These are phyloP conservation scores for Ptilodon capucinus DNA, from an alignment of 2,888 invertebrate genomes.

Conservation along the genomic window DNA sequence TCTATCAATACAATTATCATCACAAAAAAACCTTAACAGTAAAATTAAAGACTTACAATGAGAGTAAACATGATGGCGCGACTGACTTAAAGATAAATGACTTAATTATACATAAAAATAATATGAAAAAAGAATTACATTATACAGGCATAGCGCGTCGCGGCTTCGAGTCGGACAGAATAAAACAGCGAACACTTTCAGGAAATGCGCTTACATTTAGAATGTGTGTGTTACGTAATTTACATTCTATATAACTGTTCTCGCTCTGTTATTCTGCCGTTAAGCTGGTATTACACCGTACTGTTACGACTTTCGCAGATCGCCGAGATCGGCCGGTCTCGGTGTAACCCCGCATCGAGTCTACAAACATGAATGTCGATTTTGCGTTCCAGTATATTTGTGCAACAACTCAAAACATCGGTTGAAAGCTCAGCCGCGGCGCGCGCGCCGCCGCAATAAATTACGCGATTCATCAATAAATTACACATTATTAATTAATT, in stretches of 20 bases:
- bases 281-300: constrained; percentile 16
- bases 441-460: constrained; percentile 65
- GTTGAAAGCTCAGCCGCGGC: constrained; percentile 67
- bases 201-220: constrained; percentile 31
- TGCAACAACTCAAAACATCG: constrained; percentile 80
- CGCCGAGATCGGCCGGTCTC: neutral
- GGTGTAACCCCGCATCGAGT: constrained; percentile 38
- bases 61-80: constrained; percentile 72
- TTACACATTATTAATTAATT: constrained; percentile 35
- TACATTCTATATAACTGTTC: constrained; percentile 34
- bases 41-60: constrained; percentile 48
- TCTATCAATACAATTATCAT: constrained; percentile 39
- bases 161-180: constrained; percentile 14
- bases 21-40: constrained; percentile 49
- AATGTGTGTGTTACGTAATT: constrained; percentile 32
- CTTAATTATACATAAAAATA: constrained; percentile 54
- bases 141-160: constrained; percentile 42
- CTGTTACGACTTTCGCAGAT: constrained; percentile 8
- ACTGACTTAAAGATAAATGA: constrained; percentile 69
- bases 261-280: constrained; percentile 43
- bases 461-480: constrained; percentile 66
- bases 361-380: constrained; percentile 74
- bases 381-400: constrained; percentile 67
- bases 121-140: constrained; percentile 39
- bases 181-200: constrained; percentile 31